Base-by-base conservation (phyloP, 1,140 invertebrate species). In the Bicyclus anynana region DNA sequence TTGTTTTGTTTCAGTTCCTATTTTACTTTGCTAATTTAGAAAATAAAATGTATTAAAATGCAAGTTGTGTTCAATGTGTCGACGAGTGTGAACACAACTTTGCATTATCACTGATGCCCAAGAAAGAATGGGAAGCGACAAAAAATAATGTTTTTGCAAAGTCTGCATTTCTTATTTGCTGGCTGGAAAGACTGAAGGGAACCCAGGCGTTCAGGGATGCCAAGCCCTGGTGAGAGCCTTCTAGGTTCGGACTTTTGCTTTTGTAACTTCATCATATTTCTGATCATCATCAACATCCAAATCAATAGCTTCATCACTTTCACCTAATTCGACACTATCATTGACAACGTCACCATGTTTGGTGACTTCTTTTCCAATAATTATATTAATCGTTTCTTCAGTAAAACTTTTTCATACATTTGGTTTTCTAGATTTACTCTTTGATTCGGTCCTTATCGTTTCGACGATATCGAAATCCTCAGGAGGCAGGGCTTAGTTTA, bases 141-240 rank as follows among this genome's bases (percentile, higher is more conserved):
- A 77, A 78, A 78, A 77, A 75, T 82, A 84, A 83, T 86, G 66
- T 85, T 84, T 84, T 86, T 87, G 84, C 85, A 88, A 88, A 88
- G 79, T 86, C 72, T 84, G 72, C 80, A 64, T 88, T 88, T 87
- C 80, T 86, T 85, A 86, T 85, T 86, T 88, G 85, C 84, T 84
- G 77, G 77, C 83, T 85, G 79, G 73, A 77, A 83, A 89, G 89
- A 82, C 85, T 87, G 80, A 89, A 89, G 77, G 83, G 87, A 83
- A 88, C 87, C 70, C 85, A 87, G 80, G 84, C 87, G 84, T 87
- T 83, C 85, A 85, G 86, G 85, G 87, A 90, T 87, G 85, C 87
- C 67, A 89, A 87, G 80, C 89, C 89, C 85, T 90, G 89, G 89
- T 90, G 87, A 90, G 89, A 85, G 80, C 83, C 81, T 79, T 84